A percentile compares a stretch with the other conserved stretches of the same genome.
Conservation (phyloP, 1,140 invertebrate species). For the Steinernema khuongi region DNA sequence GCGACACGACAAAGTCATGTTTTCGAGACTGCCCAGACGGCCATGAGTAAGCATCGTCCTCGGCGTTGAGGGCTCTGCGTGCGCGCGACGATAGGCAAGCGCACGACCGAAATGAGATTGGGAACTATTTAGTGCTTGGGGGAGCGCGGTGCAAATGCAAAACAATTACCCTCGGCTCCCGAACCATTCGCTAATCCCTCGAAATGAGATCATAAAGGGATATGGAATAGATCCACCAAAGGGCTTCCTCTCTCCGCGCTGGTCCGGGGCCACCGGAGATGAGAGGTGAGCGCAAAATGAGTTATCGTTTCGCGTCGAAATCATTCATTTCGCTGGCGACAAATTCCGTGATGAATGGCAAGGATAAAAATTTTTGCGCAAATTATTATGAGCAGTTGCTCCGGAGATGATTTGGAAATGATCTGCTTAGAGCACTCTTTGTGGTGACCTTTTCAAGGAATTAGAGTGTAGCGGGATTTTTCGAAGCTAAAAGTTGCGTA, state of each 20-base stretch:
- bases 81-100: neutral
- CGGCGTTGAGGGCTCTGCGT: too few relatives aligned
- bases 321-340: neutral
- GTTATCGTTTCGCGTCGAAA: neutral
- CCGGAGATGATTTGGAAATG: too few relatives aligned
- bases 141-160: neutral
- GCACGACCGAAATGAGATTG: constrained; percentile 1
- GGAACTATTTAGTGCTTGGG: neutral
- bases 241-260: neutral
- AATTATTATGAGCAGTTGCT: too few relatives aligned
- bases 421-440: too few relatives aligned
- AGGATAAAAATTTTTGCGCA: too few relatives aligned
- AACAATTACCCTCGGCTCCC: constrained; percentile 9
- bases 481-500: too few relatives aligned
- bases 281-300: neutral
- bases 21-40: neutral
- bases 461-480: too few relatives aligned
- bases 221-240: constrained; percentile 13
- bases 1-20: neutral
- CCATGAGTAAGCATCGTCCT: neutral
- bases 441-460: too few relatives aligned
- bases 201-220: constrained; percentile 14
- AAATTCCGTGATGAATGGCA: too few relatives aligned
- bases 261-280: neutral
- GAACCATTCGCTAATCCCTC: constrained; percentile 9